phyloP scores from a whole-genome alignment of 2,888 invertebrate genomes.

The Sphinx pinastri region DNA sequence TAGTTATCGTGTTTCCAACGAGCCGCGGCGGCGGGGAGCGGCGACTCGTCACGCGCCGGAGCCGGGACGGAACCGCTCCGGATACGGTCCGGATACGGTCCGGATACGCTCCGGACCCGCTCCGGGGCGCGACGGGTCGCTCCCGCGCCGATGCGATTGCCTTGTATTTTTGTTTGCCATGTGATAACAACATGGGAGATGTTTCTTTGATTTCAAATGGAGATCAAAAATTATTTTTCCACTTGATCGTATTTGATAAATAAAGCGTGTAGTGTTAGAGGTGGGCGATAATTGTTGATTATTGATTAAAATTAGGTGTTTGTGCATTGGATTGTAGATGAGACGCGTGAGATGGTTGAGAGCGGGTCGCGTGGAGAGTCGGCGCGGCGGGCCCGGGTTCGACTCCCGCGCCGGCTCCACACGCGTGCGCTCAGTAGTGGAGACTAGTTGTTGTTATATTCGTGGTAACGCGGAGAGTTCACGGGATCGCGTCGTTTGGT shows the following conservation, averaged over 20 bases:
- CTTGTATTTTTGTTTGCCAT: conserved; percentile 74
- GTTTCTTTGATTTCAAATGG: conserved; percentile 77
- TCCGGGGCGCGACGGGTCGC: conserved; percentile 34
- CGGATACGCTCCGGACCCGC: neutral
- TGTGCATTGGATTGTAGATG: conserved; percentile 73
- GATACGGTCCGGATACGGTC: neutral
- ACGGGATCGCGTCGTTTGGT: conserved; percentile 75
- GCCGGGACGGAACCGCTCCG: neutral
- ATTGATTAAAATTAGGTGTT: conserved; percentile 83
- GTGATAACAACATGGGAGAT: conserved; percentile 67
- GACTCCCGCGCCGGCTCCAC: conserved; percentile 25
- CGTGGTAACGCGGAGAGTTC: conserved; percentile 61
- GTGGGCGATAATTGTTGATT: conserved; percentile 83
- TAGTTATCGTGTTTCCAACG: conserved; percentile 59
- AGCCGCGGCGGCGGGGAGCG: conserved; percentile 45
- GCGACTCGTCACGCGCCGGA: conserved; percentile 24
- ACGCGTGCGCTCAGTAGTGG: conserved; percentile 45
- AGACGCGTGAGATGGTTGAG: conserved; percentile 42
- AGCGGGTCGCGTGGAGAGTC: conserved; percentile 4
- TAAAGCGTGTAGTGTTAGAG: conserved; percentile 80
- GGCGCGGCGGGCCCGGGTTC: conserved; percentile 10
- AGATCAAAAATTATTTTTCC: conserved; percentile 82
- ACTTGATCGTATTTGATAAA: conserved; percentile 76
- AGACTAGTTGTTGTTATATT: conserved; percentile 72
- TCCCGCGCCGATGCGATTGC: conserved; percentile 54